Evolutionary conservation across 2,888 invertebrate species (phyloP), one percentile per base, ranked within the genome.

Genomic region (Carpatolechia fugitivella): DNA sequence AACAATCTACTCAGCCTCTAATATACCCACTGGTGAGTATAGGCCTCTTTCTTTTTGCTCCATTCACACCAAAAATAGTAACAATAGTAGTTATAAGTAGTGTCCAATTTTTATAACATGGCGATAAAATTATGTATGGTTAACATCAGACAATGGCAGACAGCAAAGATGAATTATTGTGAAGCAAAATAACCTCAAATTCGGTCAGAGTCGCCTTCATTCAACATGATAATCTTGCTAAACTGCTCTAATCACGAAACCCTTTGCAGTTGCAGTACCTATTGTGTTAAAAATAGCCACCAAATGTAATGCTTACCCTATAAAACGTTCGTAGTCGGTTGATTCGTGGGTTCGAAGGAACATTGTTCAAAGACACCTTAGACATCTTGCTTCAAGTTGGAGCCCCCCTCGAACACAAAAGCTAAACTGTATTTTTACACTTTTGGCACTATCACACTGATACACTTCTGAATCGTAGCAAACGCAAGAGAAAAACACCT

Each of bases 281-380:
- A 52, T 54, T 24, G 52, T 51, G 41, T 35, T 52, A 50, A 56
- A 46, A 46, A 60, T 60, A 55, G 38, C 48, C 46, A 49, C 57
- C 59, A 63, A 54, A 59, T 53, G 53, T 48, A 52, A 60, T 63
- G 77, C 90, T 87, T 73, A 89, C 90, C 82, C 89, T 85, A 60
- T 88, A 90, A 80, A 77, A 84, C 51, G 89, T 90, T 74, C 89
- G 77, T 59, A 89, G 74, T 53, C 90, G 84, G 69, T 71, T 56
- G 31, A 90, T 86, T 61, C 89, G 78, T 63, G 89, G 89, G 66
- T 90, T 90, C 60, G 90, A 88, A 61, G 89, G 86, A 61, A 89
- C 80, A 76, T 89, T 90, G 65, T 80, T 89, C 57, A 90, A 76
- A 64, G 90, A 90, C 66, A 82, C 84, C 70, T 88, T 88, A 63